Evolutionary conservation across 2,797 vertebrate species (phyloP), one percentile per base, ranked within the genome.

Genomic region (Sciaenops ocellatus): DNA sequence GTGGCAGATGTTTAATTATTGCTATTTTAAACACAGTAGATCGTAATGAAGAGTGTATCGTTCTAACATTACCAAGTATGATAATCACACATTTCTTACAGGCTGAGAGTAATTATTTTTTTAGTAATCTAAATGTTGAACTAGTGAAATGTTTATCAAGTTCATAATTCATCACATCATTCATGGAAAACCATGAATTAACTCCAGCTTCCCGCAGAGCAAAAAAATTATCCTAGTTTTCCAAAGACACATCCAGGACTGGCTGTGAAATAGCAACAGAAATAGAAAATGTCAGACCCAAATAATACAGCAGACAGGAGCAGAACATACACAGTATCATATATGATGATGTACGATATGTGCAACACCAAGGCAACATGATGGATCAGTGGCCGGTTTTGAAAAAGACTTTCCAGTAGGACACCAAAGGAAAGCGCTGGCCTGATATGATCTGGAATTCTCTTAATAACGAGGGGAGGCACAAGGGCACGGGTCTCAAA

Each of bases 1-100:
- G 86, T 92, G 87, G 90, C 82, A 92, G 89, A 93, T 94, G 93
- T 94, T 94, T 95, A 94, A 95, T 95, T 94, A 94, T 90, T 92
- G 83, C 90, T 85, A 92, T 94, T 95, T 94, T 89, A 92, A 91
- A 93, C 74, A 87, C 78, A 82, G 81, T 51, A 76, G 75, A 83
- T 84, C 24, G 50, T 86, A 93, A 92, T 90, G 86, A 85, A 87
- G 78, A 90, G 84, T 81, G 79, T 82, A 88, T 92, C 79, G 76
- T 91, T 80, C 73, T 67, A 84, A 84, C 83, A 87, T 92, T 88
- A 83, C 54, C 46, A 41, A 73, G 76, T 74, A 74, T 70, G 52
- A 63, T 83, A 87, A 88, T 85, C 60, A 86, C 63, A 78, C 66
- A 60, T 86, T 78, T 76, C 48, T 78, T 76, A 69, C 59, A 84